Evolutionary conservation across 2,888 invertebrate genomes (phyloP).

Genomic region (Drosophila testacea): DNA sequence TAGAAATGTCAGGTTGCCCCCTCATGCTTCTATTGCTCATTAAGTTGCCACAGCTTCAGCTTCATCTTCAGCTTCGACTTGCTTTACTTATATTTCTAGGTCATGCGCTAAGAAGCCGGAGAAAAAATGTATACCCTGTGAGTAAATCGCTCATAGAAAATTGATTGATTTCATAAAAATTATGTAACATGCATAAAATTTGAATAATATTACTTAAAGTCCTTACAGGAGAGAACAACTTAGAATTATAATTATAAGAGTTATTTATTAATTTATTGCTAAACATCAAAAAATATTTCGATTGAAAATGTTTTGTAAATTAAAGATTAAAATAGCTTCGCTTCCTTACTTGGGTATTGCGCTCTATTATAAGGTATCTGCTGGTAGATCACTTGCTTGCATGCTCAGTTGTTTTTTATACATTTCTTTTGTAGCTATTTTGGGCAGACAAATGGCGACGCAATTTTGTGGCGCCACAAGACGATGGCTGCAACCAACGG

Average conservation of each 20-base stretch:
- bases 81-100: slow-evolving; percentile 64
- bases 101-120: slow-evolving; percentile 38
- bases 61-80: slow-evolving; percentile 12
- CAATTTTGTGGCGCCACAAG: slow-evolving; percentile 71
- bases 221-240: no score
- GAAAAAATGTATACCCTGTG: slow-evolving; percentile 11
- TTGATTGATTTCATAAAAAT: no score
- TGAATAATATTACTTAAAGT: no score
- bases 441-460: slow-evolving; percentile 75
- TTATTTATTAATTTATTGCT: no score
- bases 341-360: no score
- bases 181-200: no score
- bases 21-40: slow-evolving; percentile 37
- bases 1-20: background rate
- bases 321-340: no score
- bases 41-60: slow-evolving; percentile 30
- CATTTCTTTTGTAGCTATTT: slow-evolving; percentile 49
- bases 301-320: no score
- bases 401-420: slow-evolving; percentile 1
- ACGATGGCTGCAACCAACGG: slow-evolving; percentile 45
- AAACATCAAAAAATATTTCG: no score
- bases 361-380: slow-evolving; percentile 12
- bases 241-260: no score
- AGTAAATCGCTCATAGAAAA: background rate
- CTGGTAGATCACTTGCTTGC: background rate